A percentile compares a stretch with the other conserved stretches of the same genome.
phyloP scores from a whole-genome alignment of 2,113 vertebrate genomes.

The Hepsetus odoe region DNA sequence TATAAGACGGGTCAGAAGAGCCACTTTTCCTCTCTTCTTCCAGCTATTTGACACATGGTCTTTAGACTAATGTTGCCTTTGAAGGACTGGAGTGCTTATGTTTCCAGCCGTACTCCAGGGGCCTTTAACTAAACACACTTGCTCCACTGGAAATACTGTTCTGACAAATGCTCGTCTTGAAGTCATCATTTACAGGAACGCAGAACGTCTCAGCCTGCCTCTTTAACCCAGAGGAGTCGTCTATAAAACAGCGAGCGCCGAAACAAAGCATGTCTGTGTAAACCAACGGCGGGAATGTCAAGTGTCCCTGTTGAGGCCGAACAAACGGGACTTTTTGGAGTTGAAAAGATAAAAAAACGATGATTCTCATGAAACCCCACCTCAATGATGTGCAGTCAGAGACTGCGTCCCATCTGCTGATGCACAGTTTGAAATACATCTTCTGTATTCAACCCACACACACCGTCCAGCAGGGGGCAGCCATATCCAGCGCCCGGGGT shows the following conservation, averaged over 20 bases:
- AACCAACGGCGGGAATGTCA: background rate
- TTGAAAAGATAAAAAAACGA: too few species aligned
- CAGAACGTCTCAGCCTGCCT: background rate
- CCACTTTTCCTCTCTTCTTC: conserved; percentile 21
- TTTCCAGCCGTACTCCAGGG: conserved; percentile 53
- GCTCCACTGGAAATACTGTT: conserved; percentile 48
- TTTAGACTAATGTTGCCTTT: conserved; percentile 42
- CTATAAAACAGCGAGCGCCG: background rate
- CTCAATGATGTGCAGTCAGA: too few species aligned
- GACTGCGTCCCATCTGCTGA: too few species aligned
- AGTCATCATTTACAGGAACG: background rate
- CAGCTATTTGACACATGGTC: conserved; percentile 43
- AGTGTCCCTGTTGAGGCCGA: background rate
- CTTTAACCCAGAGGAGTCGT: background rate
- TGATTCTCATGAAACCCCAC: too few species aligned
- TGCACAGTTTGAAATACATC: too few species aligned
- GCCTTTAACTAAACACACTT: conserved; percentile 39
- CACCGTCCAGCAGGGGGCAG: too few species aligned
- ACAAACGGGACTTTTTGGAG: too few species aligned
- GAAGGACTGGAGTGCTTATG: conserved; percentile 54
- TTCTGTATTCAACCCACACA: too few species aligned
- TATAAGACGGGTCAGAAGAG: background rate
- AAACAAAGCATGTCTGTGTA: conserved; percentile 10
- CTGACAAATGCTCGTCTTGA: background rate
- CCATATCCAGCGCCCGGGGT: too few species aligned